Percentiles rank a stretch among this genome's conserved stretches.
Evolutionary conservation across 2,797 vertebrate genomes (phyloP).

Genomic region (Muraenolepis orangiensis): DNA sequence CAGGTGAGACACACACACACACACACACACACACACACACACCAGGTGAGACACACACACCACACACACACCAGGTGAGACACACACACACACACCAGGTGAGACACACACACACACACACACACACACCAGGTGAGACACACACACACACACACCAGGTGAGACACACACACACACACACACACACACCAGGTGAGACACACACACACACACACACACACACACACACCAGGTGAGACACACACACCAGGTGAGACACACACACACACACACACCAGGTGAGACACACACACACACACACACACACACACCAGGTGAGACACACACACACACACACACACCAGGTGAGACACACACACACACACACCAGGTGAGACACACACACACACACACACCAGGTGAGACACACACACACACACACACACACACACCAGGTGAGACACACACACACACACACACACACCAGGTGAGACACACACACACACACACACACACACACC

Average conservation of each 20-base stretch:
- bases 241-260: too few species aligned
- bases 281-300: slow-evolving; percentile 56
- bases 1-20: slow-evolving; percentile 60
- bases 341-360: too few species aligned
- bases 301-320: too few species aligned
- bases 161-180: slow-evolving; percentile 62
- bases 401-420: too few species aligned
- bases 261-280: too few species aligned
- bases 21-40: slow-evolving; percentile 44
- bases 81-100: slow-evolving; percentile 63
- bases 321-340: too few species aligned
- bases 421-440: too few species aligned
- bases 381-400: too few species aligned
- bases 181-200: neutral
- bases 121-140: slow-evolving; percentile 10
- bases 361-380: too few species aligned
- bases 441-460: too few species aligned
- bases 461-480: too few species aligned
- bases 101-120: slow-evolving; percentile 62
- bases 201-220: neutral
- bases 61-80: slow-evolving; percentile 68
- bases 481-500: too few species aligned
- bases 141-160: slow-evolving; percentile 48
- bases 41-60: slow-evolving; percentile 44
- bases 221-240: slow-evolving; percentile 66